Percentiles rank a stretch among this genome's conserved stretches.
Evolutionary conservation across 2,888 invertebrate genomes (phyloP).

Genomic region (Lycaena phlaeas): DNA sequence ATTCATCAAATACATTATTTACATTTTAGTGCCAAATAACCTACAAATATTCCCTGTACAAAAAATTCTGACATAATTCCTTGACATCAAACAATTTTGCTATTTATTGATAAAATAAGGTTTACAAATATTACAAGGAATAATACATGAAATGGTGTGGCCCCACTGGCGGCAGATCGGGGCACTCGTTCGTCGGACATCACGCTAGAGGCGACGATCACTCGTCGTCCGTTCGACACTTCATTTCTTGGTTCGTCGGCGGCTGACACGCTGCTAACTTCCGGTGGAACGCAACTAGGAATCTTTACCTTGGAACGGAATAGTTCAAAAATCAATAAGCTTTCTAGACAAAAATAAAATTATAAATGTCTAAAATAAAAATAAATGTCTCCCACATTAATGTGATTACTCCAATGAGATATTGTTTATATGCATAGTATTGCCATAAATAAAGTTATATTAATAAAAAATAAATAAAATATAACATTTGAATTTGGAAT

Average conservation of each 20-base stretch:
- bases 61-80: slow-evolving; percentile 13
- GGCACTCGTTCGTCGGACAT: slow-evolving; percentile 74
- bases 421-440: no score
- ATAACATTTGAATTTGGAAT: no score
- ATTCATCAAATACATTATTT: slow-evolving; percentile 22
- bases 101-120: slow-evolving; percentile 11
- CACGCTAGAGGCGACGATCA: slow-evolving; percentile 78
- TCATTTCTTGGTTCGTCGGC: slow-evolving; percentile 49
- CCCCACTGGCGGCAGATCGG: slow-evolving; percentile 39
- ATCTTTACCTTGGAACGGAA: slow-evolving; percentile 49
- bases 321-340: no score
- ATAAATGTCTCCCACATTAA: no score
- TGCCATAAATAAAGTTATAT: no score
- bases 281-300: slow-evolving; percentile 65
- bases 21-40: slow-evolving; percentile 22
- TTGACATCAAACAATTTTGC: slow-evolving; percentile 16
- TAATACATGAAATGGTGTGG: slow-evolving; percentile 27
- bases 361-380: no score
- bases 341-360: no score
- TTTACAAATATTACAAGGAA: slow-evolving; percentile 14
- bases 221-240: slow-evolving; percentile 62
- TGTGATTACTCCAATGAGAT: no score
- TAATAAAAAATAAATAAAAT: no score
- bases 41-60: slow-evolving; percentile 25
- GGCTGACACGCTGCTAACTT: slow-evolving; percentile 58